phyloP scores from a whole-genome alignment of 2,888 invertebrate genomes.

The Auanema sp. region DNA sequence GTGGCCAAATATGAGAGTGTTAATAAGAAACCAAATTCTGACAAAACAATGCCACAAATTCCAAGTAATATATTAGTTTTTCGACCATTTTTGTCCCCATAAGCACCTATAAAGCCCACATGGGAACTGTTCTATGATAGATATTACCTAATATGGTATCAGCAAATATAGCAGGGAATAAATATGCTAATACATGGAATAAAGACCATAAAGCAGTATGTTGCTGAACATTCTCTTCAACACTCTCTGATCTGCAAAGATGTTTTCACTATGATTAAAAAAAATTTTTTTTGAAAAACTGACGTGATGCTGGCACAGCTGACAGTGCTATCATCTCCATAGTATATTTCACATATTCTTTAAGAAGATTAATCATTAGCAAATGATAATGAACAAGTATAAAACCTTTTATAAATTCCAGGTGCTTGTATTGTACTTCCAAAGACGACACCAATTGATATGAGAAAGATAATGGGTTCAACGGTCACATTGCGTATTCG shows the following conservation, averaged over 20 bases:
- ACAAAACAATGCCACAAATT: constrained; percentile 26
- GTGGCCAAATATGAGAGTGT: constrained; percentile 34
- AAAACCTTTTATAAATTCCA: constrained; percentile 25
- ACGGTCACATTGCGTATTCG: constrained; percentile 21
- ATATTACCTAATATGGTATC: constrained; percentile 17
- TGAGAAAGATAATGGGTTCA: constrained; percentile 40
- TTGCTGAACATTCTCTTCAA: constrained; percentile 39
- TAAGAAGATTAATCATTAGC: constrained; percentile 5
- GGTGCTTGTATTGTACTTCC: constrained; percentile 47
- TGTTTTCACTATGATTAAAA: too few species aligned
- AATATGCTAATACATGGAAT: constrained; percentile 28
- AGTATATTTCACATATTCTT: constrained; percentile 44
- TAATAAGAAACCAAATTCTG: constrained; percentile 42
- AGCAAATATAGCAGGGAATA: constrained; percentile 30
- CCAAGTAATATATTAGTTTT: constrained; percentile 46
- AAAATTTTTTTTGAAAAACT: constrained; percentile 5
- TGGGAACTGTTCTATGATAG: background rate
- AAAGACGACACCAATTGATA: constrained; percentile 48
- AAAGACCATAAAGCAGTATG: constrained; percentile 42
- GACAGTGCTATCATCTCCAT: constrained; percentile 22
- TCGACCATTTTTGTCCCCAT: constrained; percentile 47
- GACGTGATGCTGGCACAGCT: constrained; percentile 29
- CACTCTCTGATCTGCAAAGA: background rate
- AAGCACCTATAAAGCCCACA: constrained; percentile 28
- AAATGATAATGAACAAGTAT: too few species aligned